Evolutionary conservation across 2,888 invertebrate genomes (phyloP), one percentile per base, ranked within the genome.

Genomic region (Caenorhabditis doughertyi): DNA sequence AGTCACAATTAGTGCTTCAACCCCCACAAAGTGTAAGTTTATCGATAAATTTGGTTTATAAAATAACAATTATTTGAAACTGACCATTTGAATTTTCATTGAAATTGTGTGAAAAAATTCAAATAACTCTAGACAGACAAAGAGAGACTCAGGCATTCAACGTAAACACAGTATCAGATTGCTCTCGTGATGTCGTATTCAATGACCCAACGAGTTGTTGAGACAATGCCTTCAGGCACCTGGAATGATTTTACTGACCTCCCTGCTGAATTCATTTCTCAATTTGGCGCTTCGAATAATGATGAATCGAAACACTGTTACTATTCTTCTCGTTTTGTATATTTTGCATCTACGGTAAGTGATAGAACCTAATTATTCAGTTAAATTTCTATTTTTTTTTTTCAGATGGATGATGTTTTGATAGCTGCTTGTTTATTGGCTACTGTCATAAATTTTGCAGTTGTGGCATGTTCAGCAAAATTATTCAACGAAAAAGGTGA

Each of bases 401-500:
- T 47, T 18, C 55, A 90, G 90, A 87, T 89, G 35, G 90, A 90
- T 65, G 90, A 90, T 55, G 73, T 90, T 13, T 71, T 90, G 9
- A 74, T 91, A 39, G 89, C 86, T 5, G 88, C 89, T 0, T 85
- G 86, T 29, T 85, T 89, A 67, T 88, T 89, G 2, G 85, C 90
- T 8, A 91, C 90, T n/a, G 83, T 90, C 9, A 88, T 90, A 85
- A 90, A 90, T 53, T 84, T 90, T 3, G 80, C 90, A 42, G 90
- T 90, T 35, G 86, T 90, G 23, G 86, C 86, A 39, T 90, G 91
- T 51, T 91, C 90, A 25, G 67, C 89, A 3, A 88, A 89, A 72
- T 55, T 87, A 23, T 87, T 76, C 74, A 76, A 76, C 44, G 56
- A 89, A 21, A 90, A 88, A 73, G 90, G 90, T 1, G 90, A 90